These are phyloP conservation scores for Avahi laniger DNA, from an alignment of 2,797 vertebrate genomes.

Conservation along the genomic window DNA sequence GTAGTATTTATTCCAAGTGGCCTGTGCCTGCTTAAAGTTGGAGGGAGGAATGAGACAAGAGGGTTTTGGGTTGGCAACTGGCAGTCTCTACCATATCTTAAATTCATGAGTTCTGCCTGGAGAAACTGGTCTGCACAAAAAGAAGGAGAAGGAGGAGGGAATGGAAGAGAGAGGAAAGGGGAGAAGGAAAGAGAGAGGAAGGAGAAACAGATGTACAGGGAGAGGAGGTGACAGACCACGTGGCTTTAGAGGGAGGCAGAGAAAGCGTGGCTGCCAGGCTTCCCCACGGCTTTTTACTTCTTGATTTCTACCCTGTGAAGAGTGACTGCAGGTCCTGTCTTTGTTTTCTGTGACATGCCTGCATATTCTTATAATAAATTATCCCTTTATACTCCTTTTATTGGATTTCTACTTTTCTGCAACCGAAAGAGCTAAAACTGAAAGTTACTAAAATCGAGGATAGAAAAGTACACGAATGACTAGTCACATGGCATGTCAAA, in stretches of 20 bases:
- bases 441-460: background rate
- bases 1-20: background rate
- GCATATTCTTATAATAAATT: background rate
- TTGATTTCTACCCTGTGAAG: background rate
- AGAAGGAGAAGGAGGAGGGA: no score
- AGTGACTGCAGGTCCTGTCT: background rate
- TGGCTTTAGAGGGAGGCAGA: background rate
- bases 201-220: background rate
- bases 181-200: background rate
- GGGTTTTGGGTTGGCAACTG: background rate
- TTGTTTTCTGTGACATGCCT: background rate
- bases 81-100: background rate
- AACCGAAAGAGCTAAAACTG: background rate
- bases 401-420: background rate
- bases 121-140: background rate
- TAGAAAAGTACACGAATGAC: background rate
- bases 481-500: background rate
- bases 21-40: background rate
- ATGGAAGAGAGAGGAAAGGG: background rate
- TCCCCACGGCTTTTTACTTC: background rate
- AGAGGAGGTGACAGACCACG: background rate
- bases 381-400: background rate
- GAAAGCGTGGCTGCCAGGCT: background rate
- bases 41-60: background rate
- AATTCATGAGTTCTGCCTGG: background rate